These are phyloP conservation scores for Chiridota heheva DNA, from an alignment of 35 echinoderm and acorn worm genomes.

Conservation along the genomic window DNA sequence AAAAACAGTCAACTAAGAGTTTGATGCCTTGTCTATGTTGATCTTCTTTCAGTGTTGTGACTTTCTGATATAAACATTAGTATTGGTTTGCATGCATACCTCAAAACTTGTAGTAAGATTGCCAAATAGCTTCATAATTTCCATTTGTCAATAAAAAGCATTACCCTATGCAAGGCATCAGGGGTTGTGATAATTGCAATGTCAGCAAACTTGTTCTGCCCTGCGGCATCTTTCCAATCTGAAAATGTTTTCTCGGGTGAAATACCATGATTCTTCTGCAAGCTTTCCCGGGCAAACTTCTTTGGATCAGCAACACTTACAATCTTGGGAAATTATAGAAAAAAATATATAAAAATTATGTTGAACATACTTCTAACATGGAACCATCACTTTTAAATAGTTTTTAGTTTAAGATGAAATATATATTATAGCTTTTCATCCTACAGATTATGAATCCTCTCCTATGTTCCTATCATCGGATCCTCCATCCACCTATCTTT, in stretches of 20 bases:
- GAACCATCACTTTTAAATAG: neutral
- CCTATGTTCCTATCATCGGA: neutral
- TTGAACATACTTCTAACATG: neutral
- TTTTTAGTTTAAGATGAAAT: neutral
- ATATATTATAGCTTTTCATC: neutral
- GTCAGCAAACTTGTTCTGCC: conserved; percentile 86
- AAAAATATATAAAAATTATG: neutral
- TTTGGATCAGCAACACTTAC: conserved; percentile 90
- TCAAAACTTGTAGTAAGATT: too few species aligned
- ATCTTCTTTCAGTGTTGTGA: too few species aligned
- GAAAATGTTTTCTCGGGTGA: conserved; percentile 53
- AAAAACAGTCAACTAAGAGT: too few species aligned
- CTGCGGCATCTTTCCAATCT: conserved; percentile 69
- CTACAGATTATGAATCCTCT: neutral
- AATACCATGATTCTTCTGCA: conserved; percentile 68
- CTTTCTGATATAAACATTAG: too few species aligned
- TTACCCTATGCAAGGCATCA: conserved; percentile 75
- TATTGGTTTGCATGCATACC: too few species aligned
- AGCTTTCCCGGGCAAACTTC: conserved; percentile 35
- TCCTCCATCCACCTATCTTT: neutral
- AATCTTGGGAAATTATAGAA: conserved; percentile 61
- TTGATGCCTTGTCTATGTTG: too few species aligned
- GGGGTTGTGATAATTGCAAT: conserved; percentile 87
- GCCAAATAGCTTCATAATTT: too few species aligned
- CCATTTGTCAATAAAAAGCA: neutral